A percentile compares a stretch with the other conserved stretches of the same genome.
Conservation (phyloP, 2,888 invertebrate genomes). For the Agonopterix alstromeriana region DNA sequence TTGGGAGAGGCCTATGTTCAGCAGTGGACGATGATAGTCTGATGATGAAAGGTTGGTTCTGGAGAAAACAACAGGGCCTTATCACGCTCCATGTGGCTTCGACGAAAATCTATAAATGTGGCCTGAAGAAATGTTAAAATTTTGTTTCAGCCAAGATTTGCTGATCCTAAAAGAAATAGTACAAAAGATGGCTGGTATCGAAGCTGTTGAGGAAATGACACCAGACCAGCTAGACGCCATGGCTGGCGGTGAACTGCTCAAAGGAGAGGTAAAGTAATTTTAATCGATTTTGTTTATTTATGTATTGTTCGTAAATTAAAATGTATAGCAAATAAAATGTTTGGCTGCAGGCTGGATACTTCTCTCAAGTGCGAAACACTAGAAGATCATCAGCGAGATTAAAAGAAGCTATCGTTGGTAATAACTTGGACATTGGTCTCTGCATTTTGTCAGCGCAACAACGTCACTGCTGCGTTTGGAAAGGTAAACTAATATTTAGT, state of each 20-base stretch:
- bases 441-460: constrained; percentile 98
- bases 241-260: constrained; percentile 96
- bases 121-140: too few relatives aligned
- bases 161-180: constrained; percentile 97
- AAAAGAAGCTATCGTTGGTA: constrained; percentile 95
- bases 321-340: not conserved
- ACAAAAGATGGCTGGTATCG: constrained; percentile 99
- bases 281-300: not conserved
- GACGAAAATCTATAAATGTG: too few relatives aligned
- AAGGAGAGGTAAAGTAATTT: constrained; percentile 86
- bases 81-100: too few relatives aligned
- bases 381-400: constrained; percentile 95
- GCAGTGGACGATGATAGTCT: too few relatives aligned
- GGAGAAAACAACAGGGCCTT: too few relatives aligned
- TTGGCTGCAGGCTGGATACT: constrained; percentile 91
- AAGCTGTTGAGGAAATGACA: constrained; percentile 97
- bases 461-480: constrained; percentile 92
- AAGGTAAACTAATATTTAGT: constrained; percentile 60
- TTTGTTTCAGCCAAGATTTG: constrained; percentile 84
- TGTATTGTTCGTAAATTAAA: not conserved
- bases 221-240: constrained; percentile 97
- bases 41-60: too few relatives aligned
- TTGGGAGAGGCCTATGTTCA: too few relatives aligned
- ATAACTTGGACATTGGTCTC: constrained; percentile 94
- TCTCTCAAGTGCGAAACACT: constrained; percentile 97